Evolutionary conservation across 2,113 vertebrate species (phyloP).

Genomic region (Psittacula cyanocephala): DNA sequence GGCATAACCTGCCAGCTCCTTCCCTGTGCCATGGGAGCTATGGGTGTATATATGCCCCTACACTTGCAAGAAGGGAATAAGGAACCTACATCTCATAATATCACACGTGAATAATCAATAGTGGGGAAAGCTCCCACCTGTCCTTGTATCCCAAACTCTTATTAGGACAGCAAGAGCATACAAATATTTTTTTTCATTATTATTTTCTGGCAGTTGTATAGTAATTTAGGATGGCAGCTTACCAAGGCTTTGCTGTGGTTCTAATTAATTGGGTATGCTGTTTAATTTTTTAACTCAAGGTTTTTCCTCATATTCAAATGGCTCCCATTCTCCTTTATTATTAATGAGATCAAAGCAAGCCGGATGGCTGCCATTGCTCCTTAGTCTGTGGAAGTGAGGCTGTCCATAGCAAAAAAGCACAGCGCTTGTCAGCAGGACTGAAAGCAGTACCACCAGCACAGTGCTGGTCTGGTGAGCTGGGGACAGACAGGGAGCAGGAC

Average conservation of each 20-base stretch:
- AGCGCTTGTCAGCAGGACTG: not conserved
- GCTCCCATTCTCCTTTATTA: not conserved
- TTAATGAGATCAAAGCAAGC: conserved; percentile 37
- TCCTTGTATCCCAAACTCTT: not conserved
- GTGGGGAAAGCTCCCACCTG: not conserved
- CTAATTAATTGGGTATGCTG: conserved; percentile 34
- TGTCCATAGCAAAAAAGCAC: accelerated
- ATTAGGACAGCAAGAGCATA: not conserved
- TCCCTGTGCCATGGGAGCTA: not conserved
- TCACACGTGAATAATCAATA: not conserved
- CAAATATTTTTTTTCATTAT: not conserved
- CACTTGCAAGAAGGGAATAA: not conserved
- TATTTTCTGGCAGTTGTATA: not conserved
- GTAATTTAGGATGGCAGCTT: conserved; percentile 19
- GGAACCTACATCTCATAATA: not conserved
- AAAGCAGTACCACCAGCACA: not conserved
- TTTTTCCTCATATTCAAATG: not conserved
- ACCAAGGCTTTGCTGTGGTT: conserved; percentile 34
- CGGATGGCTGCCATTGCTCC: conserved; percentile 19
- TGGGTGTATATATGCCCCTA: not conserved
- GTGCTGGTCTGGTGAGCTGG: not conserved
- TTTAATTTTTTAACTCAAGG: conserved; percentile 22
- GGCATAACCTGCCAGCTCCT: not conserved
- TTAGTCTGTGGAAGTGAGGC: not conserved
- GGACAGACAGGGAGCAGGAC: not conserved